phyloP scores from a whole-genome alignment of 2,888 invertebrate genomes.

The Prionchulus punctatus region DNA sequence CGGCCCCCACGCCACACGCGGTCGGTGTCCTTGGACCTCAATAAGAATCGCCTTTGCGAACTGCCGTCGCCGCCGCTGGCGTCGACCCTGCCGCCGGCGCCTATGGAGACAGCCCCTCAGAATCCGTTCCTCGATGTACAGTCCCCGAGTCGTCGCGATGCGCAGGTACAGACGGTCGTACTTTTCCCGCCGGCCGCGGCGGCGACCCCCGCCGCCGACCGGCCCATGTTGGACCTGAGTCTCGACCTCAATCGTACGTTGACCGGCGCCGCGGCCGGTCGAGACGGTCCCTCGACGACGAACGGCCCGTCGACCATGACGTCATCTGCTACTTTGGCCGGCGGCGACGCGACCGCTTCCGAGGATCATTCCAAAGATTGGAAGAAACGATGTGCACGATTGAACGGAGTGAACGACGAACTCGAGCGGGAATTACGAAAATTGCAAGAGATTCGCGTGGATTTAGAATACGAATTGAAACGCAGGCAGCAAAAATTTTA shows the following conservation, averaged over 20 bases:
- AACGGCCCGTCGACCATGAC: neutral
- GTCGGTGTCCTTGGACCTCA: conserved; percentile 24
- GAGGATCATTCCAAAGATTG: neutral
- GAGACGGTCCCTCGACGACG: neutral
- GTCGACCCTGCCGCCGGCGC: neutral
- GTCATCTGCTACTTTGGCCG: neutral
- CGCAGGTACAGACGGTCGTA: neutral
- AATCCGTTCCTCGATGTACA: neutral
- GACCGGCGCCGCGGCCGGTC: neutral
- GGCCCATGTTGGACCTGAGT: neutral
- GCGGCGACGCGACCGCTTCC: neutral
- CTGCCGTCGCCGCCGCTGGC: too few species aligned
- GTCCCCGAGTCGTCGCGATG: neutral
- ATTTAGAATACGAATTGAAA: conserved; percentile 2
- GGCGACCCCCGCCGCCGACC: neutral
- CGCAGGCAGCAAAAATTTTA: neutral
- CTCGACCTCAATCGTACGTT: neutral
- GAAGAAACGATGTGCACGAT: conserved; percentile 15
- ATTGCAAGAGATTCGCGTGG: conserved; percentile 18
- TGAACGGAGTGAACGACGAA: conserved; percentile 22
- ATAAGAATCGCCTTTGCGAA: neutral
- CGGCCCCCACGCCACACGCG: conserved; percentile 21
- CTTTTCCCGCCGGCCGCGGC: neutral
- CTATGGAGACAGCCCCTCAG: neutral
- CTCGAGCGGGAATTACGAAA: conserved; percentile 23